A percentile compares a stretch with the other conserved stretches of the same genome.
These are phyloP conservation scores for Cosmia pyralina DNA, from an alignment of 2,888 invertebrate genomes.

Conservation along the genomic window DNA sequence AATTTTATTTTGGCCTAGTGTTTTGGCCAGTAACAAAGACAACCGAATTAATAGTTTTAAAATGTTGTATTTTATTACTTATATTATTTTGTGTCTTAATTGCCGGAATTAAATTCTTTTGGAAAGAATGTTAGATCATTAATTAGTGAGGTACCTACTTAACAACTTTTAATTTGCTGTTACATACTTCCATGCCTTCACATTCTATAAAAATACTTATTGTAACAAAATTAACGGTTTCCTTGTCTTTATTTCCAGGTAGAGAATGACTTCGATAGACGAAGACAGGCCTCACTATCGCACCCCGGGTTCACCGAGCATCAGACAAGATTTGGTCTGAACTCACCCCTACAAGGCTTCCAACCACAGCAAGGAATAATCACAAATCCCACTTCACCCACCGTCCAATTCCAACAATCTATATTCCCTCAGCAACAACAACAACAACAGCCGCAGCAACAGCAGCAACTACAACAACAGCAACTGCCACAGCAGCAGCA, in stretches of 20 bases:
- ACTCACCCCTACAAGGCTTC: slow-evolving; percentile 84
- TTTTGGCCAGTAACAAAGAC: slow-evolving; percentile 31
- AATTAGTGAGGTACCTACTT: slow-evolving; percentile 29
- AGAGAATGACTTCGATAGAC: slow-evolving; percentile 88
- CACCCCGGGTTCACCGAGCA: slow-evolving; percentile 86
- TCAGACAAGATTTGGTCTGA: slow-evolving; percentile 86
- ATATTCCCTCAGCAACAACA: slow-evolving; percentile 66
- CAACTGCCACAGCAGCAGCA: slow-evolving; percentile 65
- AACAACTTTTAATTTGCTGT: slow-evolving; percentile 11
- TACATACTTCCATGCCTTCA: neutral
- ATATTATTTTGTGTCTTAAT: slow-evolving; percentile 28
- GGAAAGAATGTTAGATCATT: slow-evolving; percentile 24
- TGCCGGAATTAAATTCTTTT: slow-evolving; percentile 41
- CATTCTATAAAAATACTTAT: neutral
- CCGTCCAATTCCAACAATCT: slow-evolving; percentile 80
- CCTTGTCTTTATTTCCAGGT: slow-evolving; percentile 79
- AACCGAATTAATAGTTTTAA: slow-evolving; percentile 37
- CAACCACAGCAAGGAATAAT: slow-evolving; percentile 76
- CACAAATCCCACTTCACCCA: slow-evolving; percentile 77
- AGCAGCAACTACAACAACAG: slow-evolving; percentile 18
- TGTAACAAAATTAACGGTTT: slow-evolving; percentile 7
- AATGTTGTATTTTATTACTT: slow-evolving; percentile 18
- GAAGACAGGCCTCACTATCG: slow-evolving; percentile 82
- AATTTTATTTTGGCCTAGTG: slow-evolving; percentile 1
- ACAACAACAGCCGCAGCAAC: slow-evolving; percentile 40